phyloP scores from a whole-genome alignment of 2,113 vertebrate genomes.

The Apus apus region DNA sequence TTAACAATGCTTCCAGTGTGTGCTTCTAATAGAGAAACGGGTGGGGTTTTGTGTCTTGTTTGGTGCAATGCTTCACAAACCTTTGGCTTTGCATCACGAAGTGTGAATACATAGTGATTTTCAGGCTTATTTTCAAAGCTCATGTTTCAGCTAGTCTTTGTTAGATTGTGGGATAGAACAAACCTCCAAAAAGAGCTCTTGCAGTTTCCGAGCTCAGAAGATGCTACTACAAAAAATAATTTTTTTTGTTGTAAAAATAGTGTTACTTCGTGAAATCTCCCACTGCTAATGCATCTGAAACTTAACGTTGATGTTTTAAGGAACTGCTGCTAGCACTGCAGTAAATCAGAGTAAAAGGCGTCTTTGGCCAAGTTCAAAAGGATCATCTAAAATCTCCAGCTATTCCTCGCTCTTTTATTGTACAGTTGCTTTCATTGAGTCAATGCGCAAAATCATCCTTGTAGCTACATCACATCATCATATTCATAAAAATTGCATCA shows the following conservation, averaged over 20 bases:
- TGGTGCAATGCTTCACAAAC: not conserved
- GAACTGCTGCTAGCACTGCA: not conserved
- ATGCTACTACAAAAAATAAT: not conserved
- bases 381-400: not conserved
- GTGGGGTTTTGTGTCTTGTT: not conserved
- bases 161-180: not conserved
- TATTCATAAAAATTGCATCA: not conserved
- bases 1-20: not conserved
- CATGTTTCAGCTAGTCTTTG: not conserved
- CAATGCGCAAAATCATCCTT: not conserved
- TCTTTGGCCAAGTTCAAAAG: not conserved
- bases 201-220: not conserved
- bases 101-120: not conserved
- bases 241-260: not conserved
- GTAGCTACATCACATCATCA: not conserved
- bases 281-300: not conserved
- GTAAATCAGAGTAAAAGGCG: not conserved
- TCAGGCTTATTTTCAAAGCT: not conserved
- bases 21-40: not conserved
- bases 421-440: not conserved
- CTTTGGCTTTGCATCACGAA: not conserved
- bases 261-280: not conserved
- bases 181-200: not conserved
- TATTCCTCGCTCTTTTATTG: not conserved
- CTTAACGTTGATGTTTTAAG: not conserved